These are phyloP conservation scores for Brachystomella parvula DNA, from an alignment of 1,140 invertebrate genomes.

Conservation along the genomic window DNA sequence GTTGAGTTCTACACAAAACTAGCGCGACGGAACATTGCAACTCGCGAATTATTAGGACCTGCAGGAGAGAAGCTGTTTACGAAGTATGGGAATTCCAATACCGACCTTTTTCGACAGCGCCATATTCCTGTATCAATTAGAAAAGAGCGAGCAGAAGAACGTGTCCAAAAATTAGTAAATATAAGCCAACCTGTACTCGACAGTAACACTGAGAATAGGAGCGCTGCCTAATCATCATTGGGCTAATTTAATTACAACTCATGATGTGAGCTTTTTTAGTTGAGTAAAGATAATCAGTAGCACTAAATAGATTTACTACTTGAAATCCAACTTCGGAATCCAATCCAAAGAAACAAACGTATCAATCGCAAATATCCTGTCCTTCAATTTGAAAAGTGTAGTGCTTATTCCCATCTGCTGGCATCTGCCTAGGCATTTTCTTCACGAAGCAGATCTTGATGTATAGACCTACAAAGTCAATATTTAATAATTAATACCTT, in stretches of 20 bases:
- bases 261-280: background rate
- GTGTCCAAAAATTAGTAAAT: conserved; percentile 2
- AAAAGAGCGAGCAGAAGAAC: conserved; percentile 53
- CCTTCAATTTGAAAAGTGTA: conserved; percentile 33
- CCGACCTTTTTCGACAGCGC: conserved; percentile 54
- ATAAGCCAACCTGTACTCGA: background rate
- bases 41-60: conserved; percentile 55
- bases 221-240: background rate
- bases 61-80: conserved; percentile 52
- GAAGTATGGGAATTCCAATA: conserved; percentile 56
- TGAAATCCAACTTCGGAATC: background rate
- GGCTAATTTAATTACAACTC: background rate
- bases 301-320: background rate
- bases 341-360: background rate
- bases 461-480: too few species aligned
- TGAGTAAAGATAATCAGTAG: background rate
- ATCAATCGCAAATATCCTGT: background rate
- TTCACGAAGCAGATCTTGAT: too few species aligned
- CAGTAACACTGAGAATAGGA: background rate
- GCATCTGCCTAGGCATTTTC: conserved; percentile 22
- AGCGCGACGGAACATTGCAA: conserved; percentile 60
- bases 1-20: conserved; percentile 65
- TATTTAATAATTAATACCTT: too few species aligned
- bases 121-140: conserved; percentile 54
- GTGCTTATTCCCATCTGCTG: conserved; percentile 25